Evolutionary conservation across 2,113 vertebrate species (phyloP).

Genomic region (Lagopus muta): DNA sequence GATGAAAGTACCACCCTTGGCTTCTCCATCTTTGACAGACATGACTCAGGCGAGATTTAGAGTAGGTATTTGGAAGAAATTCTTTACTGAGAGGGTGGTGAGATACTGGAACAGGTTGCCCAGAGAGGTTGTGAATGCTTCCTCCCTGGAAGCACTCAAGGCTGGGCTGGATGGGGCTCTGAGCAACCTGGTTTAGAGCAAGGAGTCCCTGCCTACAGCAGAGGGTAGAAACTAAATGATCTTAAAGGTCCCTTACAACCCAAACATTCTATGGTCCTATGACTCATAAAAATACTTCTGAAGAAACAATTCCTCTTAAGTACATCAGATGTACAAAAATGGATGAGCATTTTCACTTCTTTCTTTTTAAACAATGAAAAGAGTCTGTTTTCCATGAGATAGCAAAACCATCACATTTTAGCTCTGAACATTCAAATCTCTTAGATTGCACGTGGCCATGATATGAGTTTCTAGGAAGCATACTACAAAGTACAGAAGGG

Average conservation of each 20-base stretch:
- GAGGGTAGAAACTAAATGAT: no score
- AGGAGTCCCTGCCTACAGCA: no score
- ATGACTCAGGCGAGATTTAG: neutral
- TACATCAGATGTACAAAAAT: neutral
- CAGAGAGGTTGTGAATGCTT: no score
- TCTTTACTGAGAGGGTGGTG: no score
- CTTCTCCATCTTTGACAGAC: neutral
- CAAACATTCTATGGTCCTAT: no score
- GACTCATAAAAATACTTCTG: neutral
- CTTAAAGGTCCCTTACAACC: no score
- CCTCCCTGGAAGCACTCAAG: no score
- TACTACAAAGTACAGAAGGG: conserved; percentile 29
- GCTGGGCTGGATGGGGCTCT: no score
- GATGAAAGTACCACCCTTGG: neutral
- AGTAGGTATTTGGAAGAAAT: no score
- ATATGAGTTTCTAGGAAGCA: conserved; percentile 25
- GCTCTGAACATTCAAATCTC: neutral
- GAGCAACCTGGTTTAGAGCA: no score
- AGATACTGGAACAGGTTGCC: no score
- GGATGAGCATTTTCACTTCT: neutral
- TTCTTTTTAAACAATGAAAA: neutral
- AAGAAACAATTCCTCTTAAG: neutral
- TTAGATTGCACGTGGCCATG: neutral
- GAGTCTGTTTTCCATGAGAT: neutral
- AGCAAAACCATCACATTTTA: neutral